A percentile compares a stretch with the other conserved stretches of the same genome.
Conservation (phyloP, 2,113 vertebrate genomes). For the Nycticryphes semicollaris region DNA sequence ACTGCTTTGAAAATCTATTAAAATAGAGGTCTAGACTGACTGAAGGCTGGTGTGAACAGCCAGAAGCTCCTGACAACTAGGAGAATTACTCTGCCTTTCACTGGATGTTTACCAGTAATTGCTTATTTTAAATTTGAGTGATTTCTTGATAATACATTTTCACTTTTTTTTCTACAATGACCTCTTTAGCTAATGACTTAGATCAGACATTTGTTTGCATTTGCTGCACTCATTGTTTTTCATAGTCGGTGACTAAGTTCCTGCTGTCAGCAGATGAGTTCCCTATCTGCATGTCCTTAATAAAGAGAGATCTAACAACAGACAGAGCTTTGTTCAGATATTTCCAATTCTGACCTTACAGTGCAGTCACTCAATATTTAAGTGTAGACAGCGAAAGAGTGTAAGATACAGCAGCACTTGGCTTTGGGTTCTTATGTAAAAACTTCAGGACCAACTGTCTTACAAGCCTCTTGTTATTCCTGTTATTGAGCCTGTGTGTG, state of each 20-base stretch:
- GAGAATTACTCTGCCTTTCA: neutral
- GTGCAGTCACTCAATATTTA: neutral
- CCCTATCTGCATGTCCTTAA: neutral
- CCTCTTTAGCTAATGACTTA: slow-evolving; percentile 8
- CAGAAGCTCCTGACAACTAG: neutral
- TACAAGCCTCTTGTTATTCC: neutral
- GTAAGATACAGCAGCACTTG: neutral
- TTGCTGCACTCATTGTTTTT: neutral
- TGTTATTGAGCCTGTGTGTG: neutral
- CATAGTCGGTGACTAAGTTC: neutral
- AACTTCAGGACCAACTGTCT: neutral
- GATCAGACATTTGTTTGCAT: neutral
- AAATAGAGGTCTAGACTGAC: neutral
- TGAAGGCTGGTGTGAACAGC: neutral
- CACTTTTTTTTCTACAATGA: neutral
- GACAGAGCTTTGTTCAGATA: neutral
- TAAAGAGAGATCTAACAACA: neutral
- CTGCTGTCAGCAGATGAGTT: neutral
- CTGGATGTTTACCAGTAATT: neutral
- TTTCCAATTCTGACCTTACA: neutral
- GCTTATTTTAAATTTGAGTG: neutral
- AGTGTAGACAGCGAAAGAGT: neutral
- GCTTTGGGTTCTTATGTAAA: neutral
- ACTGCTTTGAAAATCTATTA: neutral
- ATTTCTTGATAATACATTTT: neutral